Base-by-base conservation (phyloP, 92 coral and sea anemone species). In the Actinernus sp. region DNA sequence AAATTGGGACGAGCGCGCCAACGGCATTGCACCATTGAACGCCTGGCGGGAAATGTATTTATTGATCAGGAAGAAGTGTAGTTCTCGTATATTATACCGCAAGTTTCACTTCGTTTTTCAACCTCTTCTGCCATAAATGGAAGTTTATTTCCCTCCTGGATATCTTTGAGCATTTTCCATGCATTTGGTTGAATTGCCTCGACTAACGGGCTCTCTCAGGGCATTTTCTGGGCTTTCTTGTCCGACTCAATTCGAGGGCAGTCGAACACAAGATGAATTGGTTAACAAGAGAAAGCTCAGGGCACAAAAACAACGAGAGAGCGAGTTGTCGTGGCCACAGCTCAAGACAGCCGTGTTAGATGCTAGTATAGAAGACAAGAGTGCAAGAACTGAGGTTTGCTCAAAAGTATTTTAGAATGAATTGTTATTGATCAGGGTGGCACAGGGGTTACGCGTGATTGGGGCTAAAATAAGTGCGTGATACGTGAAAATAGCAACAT, bases 151-250 rank as follows among this genome's bases (percentile, higher is more conserved):
- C n/a, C n/a, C n/a, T n/a, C n/a, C n/a, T n/a, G n/a, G n/a, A n/a
- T n/a, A n/a, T n/a, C n/a, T n/a, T n/a, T n/a, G n/a, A n/a, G n/a
- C n/a, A n/a, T n/a, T n/a, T n/a, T n/a, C n/a, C n/a, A n/a, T n/a
- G 89, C 76, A 71, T 18, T 58, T 78, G 41, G 43, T 76, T 56
- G 99, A 95, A 50, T 58, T 95, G 22, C 99, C 99, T 60, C 79
- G 99, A n/a, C 65, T 95, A 36, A 95, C 99, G 29, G 97, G 97
- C 40, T 84, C 95, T 17, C 53, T 95, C 26, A 79, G 99, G 50
- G 99, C 99, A 11, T 95, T 91, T 63, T 87, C 99, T n/a, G 99
- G 97, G 26, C 84, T 95, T 1, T 79, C 97, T 7, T 66, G 84
- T 29, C 92, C 99, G 24, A 43, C 43, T 22, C 17, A 40, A 7